Evolutionary conservation across 2,888 invertebrate species (phyloP).

Genomic region (Torymus aiolomorphi): DNA sequence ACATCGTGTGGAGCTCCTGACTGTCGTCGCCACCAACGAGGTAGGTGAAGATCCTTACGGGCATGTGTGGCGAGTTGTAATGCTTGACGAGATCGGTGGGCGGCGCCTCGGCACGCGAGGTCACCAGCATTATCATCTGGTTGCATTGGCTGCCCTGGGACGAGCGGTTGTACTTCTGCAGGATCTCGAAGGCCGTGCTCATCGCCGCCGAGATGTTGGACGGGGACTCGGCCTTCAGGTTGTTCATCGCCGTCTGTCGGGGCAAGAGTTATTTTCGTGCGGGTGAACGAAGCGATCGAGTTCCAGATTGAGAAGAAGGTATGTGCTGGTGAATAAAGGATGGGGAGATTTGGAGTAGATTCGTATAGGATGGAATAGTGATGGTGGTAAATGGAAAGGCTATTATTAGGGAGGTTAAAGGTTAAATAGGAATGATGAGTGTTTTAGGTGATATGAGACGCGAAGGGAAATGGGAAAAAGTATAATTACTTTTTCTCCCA

Average conservation of each 20-base stretch:
- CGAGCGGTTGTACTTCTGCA: slow-evolving; percentile 91
- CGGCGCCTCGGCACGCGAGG: slow-evolving; percentile 90
- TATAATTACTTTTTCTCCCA: too few species aligned
- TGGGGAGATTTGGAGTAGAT: too few species aligned
- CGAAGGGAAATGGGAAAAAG: too few species aligned
- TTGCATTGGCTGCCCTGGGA: slow-evolving; percentile 95
- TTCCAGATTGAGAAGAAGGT: too few species aligned
- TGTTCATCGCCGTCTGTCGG: slow-evolving; percentile 76
- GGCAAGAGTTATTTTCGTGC: background rate
- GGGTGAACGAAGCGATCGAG: too few species aligned
- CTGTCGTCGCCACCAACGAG: slow-evolving; percentile 95
- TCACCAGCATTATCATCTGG: slow-evolving; percentile 98
- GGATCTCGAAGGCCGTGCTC: slow-evolving; percentile 92
- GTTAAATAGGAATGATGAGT: too few species aligned
- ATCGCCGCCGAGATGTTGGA: slow-evolving; percentile 93
- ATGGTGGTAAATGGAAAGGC: too few species aligned
- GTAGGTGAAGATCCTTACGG: slow-evolving; percentile 97
- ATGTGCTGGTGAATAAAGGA: too few species aligned
- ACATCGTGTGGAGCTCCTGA: slow-evolving; percentile 93
- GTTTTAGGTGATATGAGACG: too few species aligned
- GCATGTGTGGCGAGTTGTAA: slow-evolving; percentile 95
- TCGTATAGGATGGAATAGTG: too few species aligned
- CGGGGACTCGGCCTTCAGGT: slow-evolving; percentile 83
- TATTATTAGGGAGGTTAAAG: too few species aligned
- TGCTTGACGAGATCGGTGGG: slow-evolving; percentile 83